Evolutionary conservation across 2,113 vertebrate species (phyloP).

Genomic region (Variabilichromis moorii): DNA sequence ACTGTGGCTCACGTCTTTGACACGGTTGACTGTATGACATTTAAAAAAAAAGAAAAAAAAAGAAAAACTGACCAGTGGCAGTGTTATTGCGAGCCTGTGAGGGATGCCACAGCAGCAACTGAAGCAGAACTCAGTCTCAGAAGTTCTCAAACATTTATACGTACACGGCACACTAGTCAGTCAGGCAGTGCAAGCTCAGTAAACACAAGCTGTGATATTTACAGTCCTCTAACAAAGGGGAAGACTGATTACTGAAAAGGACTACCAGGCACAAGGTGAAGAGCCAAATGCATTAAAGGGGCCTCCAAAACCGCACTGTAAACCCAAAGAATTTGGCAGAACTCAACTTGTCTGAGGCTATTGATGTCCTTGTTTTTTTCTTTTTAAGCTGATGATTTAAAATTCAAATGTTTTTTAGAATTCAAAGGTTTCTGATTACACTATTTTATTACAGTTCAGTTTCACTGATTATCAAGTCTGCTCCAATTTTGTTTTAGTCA

Average conservation of each 20-base stretch:
- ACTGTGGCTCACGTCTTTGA: neutral
- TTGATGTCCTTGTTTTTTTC: neutral
- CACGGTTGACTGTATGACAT: neutral
- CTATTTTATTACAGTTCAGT: neutral
- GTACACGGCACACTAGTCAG: neutral
- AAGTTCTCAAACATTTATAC: neutral
- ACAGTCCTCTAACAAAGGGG: neutral
- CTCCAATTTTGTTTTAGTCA: neutral
- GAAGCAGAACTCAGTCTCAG: neutral
- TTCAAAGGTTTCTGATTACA: neutral
- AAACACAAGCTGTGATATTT: neutral
- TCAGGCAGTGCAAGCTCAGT: neutral
- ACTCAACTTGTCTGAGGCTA: neutral
- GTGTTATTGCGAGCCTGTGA: neutral
- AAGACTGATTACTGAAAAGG: neutral
- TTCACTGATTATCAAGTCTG: neutral
- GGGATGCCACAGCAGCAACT: neutral
- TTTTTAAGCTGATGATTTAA: neutral
- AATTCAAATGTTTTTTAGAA: neutral
- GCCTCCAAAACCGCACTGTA: neutral
- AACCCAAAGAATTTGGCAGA: neutral
- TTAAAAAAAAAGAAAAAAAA: neutral
- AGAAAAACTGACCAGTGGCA: neutral
- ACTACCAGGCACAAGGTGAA: neutral
- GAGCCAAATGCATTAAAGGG: neutral